Percentiles rank a stretch among this genome's conserved stretches.
Evolutionary conservation across 64 coral and sea anemone genomes (phyloP).

Genomic region (Montipora efflorescens): DNA sequence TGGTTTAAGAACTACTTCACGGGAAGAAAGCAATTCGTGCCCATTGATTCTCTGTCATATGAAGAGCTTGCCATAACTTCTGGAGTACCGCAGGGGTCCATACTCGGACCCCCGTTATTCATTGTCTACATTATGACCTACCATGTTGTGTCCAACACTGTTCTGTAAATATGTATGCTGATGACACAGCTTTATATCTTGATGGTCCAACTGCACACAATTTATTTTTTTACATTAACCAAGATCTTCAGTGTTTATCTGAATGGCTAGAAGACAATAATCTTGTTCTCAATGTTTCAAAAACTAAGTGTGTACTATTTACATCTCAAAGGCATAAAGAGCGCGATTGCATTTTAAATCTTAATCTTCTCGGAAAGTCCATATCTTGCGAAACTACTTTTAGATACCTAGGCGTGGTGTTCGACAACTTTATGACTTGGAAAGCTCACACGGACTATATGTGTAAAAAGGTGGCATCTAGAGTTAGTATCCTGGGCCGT

Average conservation of each 20-base stretch:
- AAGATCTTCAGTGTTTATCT: background rate
- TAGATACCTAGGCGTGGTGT: too few species aligned
- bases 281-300: too few species aligned
- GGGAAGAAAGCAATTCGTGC: background rate
- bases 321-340: too few species aligned
- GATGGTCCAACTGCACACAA: background rate
- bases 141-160: background rate
- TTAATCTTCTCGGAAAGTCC: too few species aligned
- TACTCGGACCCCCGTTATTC: background rate
- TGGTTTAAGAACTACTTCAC: conserved; percentile 10
- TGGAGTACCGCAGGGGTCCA: background rate
- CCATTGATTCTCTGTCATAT: conserved; percentile 1
- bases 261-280: background rate
- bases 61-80: conserved; percentile 9
- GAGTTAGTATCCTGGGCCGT: too few species aligned
- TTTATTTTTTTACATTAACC: background rate
- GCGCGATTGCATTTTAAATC: too few species aligned
- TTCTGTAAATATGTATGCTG: conserved; percentile 12
- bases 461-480: too few species aligned
- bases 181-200: conserved; percentile 7
- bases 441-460: too few species aligned
- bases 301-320: too few species aligned
- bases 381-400: too few species aligned
- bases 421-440: too few species aligned
- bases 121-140: conserved; percentile 17